A percentile compares a stretch with the other conserved stretches of the same genome.
Evolutionary conservation across 2,113 vertebrate genomes (phyloP).

Genomic region (Carollia perspicillata): DNA sequence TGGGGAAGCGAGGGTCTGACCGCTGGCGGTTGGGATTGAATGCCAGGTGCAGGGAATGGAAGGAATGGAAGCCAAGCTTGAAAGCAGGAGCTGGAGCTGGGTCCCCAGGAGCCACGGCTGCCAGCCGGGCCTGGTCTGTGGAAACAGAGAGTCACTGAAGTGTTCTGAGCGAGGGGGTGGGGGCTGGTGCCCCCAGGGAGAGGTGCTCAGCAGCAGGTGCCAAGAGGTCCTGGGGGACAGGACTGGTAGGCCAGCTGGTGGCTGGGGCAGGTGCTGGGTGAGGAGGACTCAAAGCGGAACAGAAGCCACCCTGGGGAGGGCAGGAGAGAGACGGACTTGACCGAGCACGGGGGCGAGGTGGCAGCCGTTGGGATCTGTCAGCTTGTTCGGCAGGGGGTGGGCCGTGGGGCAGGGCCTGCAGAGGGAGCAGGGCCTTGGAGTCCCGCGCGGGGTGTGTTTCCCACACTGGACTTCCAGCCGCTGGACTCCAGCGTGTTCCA

Average conservation of each 20-base stretch:
- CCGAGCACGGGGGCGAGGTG: not conserved
- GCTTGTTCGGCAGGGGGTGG: not conserved
- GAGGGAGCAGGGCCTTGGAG: fast-evolving
- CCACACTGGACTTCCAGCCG: not conserved
- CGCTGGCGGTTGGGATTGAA: not conserved
- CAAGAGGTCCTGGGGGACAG: not conserved
- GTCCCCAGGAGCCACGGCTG: fast-evolving
- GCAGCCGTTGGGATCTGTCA: not conserved
- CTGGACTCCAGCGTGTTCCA: not conserved
- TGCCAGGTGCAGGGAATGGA: fast-evolving
- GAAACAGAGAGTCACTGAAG: not conserved
- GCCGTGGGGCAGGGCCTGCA: not conserved
- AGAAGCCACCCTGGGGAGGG: not conserved
- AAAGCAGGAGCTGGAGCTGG: not conserved
- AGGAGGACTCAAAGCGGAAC: not conserved
- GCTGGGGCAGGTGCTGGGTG: not conserved
- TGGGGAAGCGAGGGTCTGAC: not conserved
- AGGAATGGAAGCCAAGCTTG: not conserved
- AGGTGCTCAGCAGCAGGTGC: not conserved
- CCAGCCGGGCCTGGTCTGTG: not conserved
- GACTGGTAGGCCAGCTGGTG: not conserved
- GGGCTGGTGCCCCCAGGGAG: not conserved
- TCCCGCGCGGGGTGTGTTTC: fast-evolving
- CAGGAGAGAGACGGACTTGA: not conserved
- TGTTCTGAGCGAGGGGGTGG: not conserved